Base-by-base conservation (phyloP, 1,140 invertebrate genomes). In the Leptinotarsa lineolata region DNA sequence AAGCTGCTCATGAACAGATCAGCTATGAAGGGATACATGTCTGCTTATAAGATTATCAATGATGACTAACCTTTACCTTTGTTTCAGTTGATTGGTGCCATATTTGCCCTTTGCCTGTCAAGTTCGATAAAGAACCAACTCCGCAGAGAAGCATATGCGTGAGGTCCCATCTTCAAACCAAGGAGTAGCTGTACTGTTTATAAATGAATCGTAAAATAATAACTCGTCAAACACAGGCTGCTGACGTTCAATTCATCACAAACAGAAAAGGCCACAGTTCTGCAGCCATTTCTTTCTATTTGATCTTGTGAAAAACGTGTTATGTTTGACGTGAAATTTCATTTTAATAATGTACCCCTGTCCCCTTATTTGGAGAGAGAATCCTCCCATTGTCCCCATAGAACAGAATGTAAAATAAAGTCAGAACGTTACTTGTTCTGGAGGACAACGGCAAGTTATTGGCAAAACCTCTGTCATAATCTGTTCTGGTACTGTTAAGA, bases 81-180 rank as follows among this genome's bases (percentile, higher is more conserved):
- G 84, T 88, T 72, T 85, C 70, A 79, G 78, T 18, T 81, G 6
- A 61, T 79, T 68, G 80, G 78, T 22, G 77, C 78, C 21, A 78
- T 80, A 20, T 76, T 80, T 20, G 73, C 80, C 22, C 70, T 81
- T 6, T 80, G 80, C 60, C 68, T 81, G 18, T 73, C 73, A 16
- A 80, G 75, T 72, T 79, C 76, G 3, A 78, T 79, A 46, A 74
- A 73, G 44, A 81, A 81, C 22, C 60, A 63, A 63, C 22, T 63
- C 3, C 60, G 60, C 13, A 16, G 60, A 2, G 60, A 63, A 24
- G 60, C 60, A 16, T 63, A 63, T 21, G 60, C 60, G 60, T 63
- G 60, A 63, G 60, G 12, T 22, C 3, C 16, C 2, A 39, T 11
- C 8, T 39, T 39, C 30, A 39, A 39, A 11, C 8, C 30, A 1